Conservation (phyloP, 37 sponge, comb jelly and placozoan species). For the Chondrilla cf. caribensis region DNA sequence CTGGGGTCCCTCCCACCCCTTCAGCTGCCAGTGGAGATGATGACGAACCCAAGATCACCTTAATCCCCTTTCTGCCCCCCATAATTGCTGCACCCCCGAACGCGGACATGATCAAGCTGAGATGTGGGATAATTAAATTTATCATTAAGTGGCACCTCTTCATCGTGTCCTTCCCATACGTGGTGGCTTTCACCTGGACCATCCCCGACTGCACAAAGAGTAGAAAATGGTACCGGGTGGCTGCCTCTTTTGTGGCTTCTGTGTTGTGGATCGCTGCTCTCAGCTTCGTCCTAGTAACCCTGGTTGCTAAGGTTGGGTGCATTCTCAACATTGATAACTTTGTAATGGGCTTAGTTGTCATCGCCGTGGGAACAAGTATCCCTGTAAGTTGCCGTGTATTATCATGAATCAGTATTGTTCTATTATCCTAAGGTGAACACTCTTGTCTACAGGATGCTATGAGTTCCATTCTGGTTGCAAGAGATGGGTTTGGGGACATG, state of each 20-base stretch:
- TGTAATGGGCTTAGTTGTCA: conserved; percentile 82
- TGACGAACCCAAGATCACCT: conserved; percentile 24
- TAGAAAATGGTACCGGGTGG: conserved; percentile 56
- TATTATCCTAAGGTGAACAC: too few relatives aligned
- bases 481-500: conserved; percentile 93
- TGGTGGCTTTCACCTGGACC: conserved; percentile 78
- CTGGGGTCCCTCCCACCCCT: background rate
- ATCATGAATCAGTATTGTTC: background rate
- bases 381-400: conserved; percentile 49
- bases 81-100: conserved; percentile 47
- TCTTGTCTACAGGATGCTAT: conserved; percentile 50
- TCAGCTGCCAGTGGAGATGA: conserved; percentile 16
- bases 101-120: conserved; percentile 21
- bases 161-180: conserved; percentile 72
- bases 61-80: conserved; percentile 57
- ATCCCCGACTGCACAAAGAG: conserved; percentile 72
- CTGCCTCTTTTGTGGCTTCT: conserved; percentile 58
- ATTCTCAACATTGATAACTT: conserved; percentile 63
- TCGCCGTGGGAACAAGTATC: conserved; percentile 84
- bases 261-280: conserved; percentile 79
- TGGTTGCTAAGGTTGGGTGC: conserved; percentile 73
- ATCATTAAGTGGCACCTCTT: conserved; percentile 63
- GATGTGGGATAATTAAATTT: conserved; percentile 34
- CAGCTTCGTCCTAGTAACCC: conserved; percentile 70
- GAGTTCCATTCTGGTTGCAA: conserved; percentile 81